Base-by-base conservation (phyloP, 2,113 vertebrate species). In the Xerus inauris region DNA sequence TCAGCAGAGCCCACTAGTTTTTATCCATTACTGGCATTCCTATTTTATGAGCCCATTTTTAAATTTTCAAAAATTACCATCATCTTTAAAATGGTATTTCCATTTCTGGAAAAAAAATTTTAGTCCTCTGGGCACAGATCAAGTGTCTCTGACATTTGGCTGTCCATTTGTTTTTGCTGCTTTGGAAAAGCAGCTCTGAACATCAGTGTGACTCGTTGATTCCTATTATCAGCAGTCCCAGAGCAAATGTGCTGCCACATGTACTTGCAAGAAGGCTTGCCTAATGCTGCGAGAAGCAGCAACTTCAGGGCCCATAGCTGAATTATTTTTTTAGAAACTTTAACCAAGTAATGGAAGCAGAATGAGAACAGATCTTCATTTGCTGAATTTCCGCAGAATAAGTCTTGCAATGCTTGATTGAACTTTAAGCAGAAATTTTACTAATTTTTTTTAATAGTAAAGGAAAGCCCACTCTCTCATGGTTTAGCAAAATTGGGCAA, bases 81-180 rank as follows among this genome's bases (percentile, higher is more conserved):
- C 59, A 45, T 88, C 91, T 92, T 84, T 47, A 94, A 92, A 91
- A 72, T 87, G 73, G 17, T 92, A 90, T 96, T 97, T 95, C 95
- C 86, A 94, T 82, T 75, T 83, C 88, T 94, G 77, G 93, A 82
- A 92, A 96, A 92, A 96, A 85, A 76, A 90, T 87, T 92, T 51
- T n/a, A 65, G 24, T 81, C 35, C 83, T 89, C 67, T 92, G 93
- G 94, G 88, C 91, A 90, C 82, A 57, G 93, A 88, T 87, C 10
- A 8, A 87, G 51, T 81, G 40, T 77, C 88, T 89, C 91, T 96
- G 94, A 95, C 93, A 93, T 67, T 85, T 97, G 96, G 96, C 93
- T 88, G 77, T 65, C 87, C n/a, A 4, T n/a, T 79, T 96, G 96
- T 89, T 96, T 97, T 89, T 30, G 51, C 65, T 88, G 47, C 83